Conservation (phyloP, 2,113 vertebrate genomes). For the Strix aluco region DNA sequence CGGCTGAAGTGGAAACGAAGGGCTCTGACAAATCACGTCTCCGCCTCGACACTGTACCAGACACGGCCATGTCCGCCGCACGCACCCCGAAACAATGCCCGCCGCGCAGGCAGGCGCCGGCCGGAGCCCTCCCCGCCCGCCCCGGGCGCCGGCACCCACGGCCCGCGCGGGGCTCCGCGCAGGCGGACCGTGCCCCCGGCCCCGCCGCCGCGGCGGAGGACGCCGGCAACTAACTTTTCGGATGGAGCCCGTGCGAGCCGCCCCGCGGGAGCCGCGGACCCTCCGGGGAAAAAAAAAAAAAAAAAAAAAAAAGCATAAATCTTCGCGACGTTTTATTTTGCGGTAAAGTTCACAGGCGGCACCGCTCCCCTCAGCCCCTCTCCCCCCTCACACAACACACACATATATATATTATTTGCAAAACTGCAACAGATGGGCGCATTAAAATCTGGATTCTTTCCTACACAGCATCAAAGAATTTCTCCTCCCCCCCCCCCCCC, state of each 20-base stretch:
- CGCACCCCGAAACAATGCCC: constrained; percentile 78
- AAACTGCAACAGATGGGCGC: constrained; percentile 74
- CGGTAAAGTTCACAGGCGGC: constrained; percentile 25
- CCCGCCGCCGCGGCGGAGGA: neutral
- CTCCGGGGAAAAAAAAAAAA: neutral
- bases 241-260: neutral
- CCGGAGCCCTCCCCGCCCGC: neutral
- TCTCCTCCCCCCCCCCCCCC: neutral
- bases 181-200: neutral
- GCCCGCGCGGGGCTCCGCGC: neutral
- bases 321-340: neutral
- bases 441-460: constrained; percentile 51
- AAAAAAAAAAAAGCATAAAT: neutral
- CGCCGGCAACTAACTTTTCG: constrained; percentile 39
- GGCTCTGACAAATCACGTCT: constrained; percentile 80
- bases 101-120: constrained; percentile 30
- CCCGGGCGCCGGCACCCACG: neutral
- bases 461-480: constrained; percentile 55
- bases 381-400: neutral
- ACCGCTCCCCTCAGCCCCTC: neutral
- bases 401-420: constrained; percentile 52
- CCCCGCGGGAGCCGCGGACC: neutral
- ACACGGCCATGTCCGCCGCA: constrained; percentile 81
- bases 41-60: constrained; percentile 83
- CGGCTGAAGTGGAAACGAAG: constrained; percentile 76